These are phyloP conservation scores for Pangasianodon gigas DNA, from an alignment of 2,113 vertebrate species.

Conservation along the genomic window DNA sequence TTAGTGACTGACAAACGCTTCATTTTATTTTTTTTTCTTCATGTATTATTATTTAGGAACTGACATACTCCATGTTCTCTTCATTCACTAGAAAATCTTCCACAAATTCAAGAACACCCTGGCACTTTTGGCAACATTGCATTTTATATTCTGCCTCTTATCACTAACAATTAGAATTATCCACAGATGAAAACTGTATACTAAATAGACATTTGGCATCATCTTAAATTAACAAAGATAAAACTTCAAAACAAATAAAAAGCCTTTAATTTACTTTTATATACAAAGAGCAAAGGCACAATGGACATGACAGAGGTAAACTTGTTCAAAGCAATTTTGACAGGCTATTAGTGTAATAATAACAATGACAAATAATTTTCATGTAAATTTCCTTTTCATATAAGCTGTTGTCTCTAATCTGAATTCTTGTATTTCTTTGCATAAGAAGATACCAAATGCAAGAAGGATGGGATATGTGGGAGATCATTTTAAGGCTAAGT, in stretches of 20 bases:
- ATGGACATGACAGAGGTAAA: conserved; percentile 3
- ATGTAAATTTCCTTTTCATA: background rate
- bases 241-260: background rate
- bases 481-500: background rate
- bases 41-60: background rate
- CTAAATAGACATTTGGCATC: background rate
- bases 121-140: background rate
- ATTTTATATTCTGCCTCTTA: background rate
- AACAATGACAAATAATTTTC: background rate
- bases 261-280: background rate
- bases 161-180: background rate
- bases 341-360: background rate
- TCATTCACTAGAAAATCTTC: background rate
- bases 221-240: background rate
- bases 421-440: background rate
- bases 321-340: background rate
- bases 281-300: conserved; percentile 17
- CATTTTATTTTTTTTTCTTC: no score
- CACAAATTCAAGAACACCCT: background rate
- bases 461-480: background rate
- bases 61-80: background rate
- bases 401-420: background rate
- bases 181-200: background rate
- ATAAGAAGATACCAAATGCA: background rate
- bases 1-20: no score